Percentiles rank a stretch among this genome's conserved stretches.
Evolutionary conservation across 2,797 vertebrate genomes (phyloP).

Genomic region (Cossypha niveicapilla): DNA sequence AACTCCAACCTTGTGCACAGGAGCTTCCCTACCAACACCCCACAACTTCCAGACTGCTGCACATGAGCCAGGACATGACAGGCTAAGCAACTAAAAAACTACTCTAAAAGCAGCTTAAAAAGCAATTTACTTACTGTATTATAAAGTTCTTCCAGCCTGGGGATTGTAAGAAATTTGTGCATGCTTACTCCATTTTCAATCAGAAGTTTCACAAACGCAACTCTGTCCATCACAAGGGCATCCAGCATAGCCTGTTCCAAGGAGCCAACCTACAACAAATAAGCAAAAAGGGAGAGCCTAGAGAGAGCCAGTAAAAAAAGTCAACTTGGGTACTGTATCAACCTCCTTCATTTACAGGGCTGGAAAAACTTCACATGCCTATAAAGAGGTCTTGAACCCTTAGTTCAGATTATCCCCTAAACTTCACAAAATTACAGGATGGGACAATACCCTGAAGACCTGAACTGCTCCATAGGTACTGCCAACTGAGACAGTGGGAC

Average conservation of each 20-base stretch:
- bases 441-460: background rate
- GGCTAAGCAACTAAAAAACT: background rate
- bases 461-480: background rate
- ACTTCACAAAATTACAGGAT: background rate
- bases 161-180: constrained; percentile 98
- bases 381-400: background rate
- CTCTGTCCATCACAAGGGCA: constrained; percentile 96
- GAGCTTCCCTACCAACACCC: background rate
- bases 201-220: constrained; percentile 97
- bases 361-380: background rate
- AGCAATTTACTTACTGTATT: constrained; percentile 86
- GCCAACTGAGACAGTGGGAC: background rate
- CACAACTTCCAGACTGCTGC: background rate
- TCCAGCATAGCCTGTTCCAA: constrained; percentile 98
- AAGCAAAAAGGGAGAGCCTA: background rate
- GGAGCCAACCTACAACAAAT: constrained; percentile 86
- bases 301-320: background rate
- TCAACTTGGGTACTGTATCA: background rate
- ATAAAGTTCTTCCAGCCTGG: constrained; percentile 94
- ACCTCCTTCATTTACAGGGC: background rate
- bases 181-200: constrained; percentile 99
- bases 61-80: background rate
- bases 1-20: accelerated
- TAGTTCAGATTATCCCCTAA: background rate
- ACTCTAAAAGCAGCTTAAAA: background rate